Base-by-base conservation (phyloP, 1,140 invertebrate species). In the Dryas iulia region DNA sequence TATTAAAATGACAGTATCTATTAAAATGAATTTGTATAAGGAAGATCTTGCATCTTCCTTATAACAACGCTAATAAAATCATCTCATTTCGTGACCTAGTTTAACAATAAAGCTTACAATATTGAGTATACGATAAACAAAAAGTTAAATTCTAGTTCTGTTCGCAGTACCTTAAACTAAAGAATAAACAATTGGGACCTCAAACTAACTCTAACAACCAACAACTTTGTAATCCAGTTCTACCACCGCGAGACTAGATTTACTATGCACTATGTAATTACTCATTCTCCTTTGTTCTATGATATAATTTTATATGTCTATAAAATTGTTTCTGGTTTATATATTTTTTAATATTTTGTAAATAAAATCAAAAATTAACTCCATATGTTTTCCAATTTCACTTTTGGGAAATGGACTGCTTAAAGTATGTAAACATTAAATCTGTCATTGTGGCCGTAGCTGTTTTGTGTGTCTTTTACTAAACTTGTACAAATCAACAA, bases 191-290 rank as follows among this genome's bases (percentile, higher is more conserved):
- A 33, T 12, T 14, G 28, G 14, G 18, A 18, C 14, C 58, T 18
- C 28, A 30, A 33, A 35, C 28, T 59, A 59, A 18, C 30, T 59
- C 12, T 59, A 59, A 59, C 28, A 33, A 24, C 58, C 23, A 59
- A 59, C 31, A 59, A 59, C 23, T 33, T 59, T 35, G 33, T 21
- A 59, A 5, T 59, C 31, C 18, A 39, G 11, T 59, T 47, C 39
- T 47, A 47, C 6, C 8, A 21, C 14, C 14, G 39, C 14, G 12
- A 18, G 8, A 47, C 39, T 47, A 47, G 1, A 47, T 47, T 47
- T 18, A 47, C 10, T 47, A 47, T 47, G 39, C 1, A 7, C 14
- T 21, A 18, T 2, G 18, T 47, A 14, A 7, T 47, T 47, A 21
- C 8, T 47, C 1, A 18, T 47, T 47, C 14, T 47, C 6, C 10